Evolutionary conservation across 2,113 vertebrate genomes (phyloP).

Genomic region (Cryptotis parvus): DNA sequence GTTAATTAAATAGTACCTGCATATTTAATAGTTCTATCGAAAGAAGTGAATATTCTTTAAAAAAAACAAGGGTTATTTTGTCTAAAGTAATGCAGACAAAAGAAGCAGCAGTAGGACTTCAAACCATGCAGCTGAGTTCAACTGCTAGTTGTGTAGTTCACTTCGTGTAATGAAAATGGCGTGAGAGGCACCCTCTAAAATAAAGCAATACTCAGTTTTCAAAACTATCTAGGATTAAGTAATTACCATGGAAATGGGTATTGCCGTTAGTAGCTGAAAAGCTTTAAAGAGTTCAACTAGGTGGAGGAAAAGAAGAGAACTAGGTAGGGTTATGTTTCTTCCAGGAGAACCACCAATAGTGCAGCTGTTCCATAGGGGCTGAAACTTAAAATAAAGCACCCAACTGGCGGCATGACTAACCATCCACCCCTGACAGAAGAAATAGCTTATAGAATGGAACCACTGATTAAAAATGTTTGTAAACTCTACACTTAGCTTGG

Average conservation of each 20-base stretch:
- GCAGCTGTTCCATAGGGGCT: conserved; percentile 60
- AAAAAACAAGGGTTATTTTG: neutral
- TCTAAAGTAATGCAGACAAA: neutral
- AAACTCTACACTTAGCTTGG: neutral
- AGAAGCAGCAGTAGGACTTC: neutral
- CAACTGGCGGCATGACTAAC: conserved; percentile 5
- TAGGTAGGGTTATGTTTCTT: conserved; percentile 40
- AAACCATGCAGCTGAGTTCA: neutral
- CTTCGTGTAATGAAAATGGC: conserved; percentile 27
- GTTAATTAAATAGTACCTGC: neutral
- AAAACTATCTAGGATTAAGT: neutral
- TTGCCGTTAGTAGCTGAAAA: conserved; percentile 55
- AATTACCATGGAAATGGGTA: neutral
- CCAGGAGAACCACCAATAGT: neutral
- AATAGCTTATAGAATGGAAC: conserved; percentile 23
- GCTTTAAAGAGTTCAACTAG: conserved; percentile 40
- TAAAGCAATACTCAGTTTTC: conserved; percentile 33
- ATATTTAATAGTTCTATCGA: neutral
- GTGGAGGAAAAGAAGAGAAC: neutral
- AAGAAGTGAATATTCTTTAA: neutral
- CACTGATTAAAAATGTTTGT: neutral
- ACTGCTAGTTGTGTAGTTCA: neutral
- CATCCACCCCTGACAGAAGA: neutral
- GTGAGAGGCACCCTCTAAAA: neutral
- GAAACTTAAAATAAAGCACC: conserved; percentile 60